Evolutionary conservation across 2,797 vertebrate genomes (phyloP).

Genomic region (Macropodus opercularis): DNA sequence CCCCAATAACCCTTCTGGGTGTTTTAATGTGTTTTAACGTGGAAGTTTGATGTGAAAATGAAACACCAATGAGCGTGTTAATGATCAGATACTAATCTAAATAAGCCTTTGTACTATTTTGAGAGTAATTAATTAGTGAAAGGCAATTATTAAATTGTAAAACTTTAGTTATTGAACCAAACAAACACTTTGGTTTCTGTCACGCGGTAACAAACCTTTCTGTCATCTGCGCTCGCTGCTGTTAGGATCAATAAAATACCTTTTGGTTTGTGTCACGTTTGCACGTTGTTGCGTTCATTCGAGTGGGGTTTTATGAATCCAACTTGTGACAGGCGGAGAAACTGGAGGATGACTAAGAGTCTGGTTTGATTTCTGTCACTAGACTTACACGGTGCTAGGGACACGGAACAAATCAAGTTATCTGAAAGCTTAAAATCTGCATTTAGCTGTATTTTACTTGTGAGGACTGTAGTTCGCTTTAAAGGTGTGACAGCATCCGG

Average conservation of each 20-base stretch:
- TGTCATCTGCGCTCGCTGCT: background rate
- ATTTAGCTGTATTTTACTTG: background rate
- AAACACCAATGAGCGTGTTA: too few species aligned
- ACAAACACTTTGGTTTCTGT: background rate
- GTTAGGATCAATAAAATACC: background rate
- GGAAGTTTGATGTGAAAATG: too few species aligned
- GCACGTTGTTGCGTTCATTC: slow-evolving; percentile 44
- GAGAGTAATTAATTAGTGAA: background rate
- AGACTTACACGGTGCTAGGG: accelerated
- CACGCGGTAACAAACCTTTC: background rate
- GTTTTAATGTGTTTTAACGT: background rate
- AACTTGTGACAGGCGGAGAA: accelerated
- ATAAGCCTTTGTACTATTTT: background rate
- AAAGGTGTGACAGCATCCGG: background rate
- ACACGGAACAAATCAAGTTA: accelerated
- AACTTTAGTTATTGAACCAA: too few species aligned
- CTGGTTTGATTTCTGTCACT: background rate
- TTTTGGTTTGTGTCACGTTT: background rate
- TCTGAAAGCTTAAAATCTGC: background rate
- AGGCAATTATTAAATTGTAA: too few species aligned
- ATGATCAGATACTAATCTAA: too few species aligned
- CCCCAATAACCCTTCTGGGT: too few species aligned
- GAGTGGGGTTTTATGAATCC: slow-evolving; percentile 11
- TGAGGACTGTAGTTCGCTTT: accelerated
- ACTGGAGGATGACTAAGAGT: background rate